A percentile compares a stretch with the other conserved stretches of the same genome.
These are phyloP conservation scores for Bombus waltoni DNA, from an alignment of 1,140 invertebrate genomes.

Conservation along the genomic window DNA sequence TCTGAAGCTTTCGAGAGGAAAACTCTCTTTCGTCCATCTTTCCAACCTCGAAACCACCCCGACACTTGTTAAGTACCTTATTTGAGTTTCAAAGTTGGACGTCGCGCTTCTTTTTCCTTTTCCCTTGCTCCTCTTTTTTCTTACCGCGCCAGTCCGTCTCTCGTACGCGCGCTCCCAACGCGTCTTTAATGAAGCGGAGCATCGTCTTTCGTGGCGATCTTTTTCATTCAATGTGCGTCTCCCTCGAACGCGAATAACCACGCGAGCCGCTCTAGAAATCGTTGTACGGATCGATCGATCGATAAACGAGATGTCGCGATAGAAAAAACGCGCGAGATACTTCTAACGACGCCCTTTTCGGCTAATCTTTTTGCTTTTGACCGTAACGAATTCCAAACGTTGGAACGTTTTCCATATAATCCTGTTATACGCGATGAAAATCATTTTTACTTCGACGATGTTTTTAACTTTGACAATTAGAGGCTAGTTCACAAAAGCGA, in stretches of 20 bases:
- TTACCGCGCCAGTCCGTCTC: neutral
- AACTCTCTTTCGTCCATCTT: conserved; percentile 45
- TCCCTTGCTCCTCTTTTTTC: neutral
- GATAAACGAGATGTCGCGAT: neutral
- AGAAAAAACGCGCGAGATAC: neutral
- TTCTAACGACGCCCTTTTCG: neutral
- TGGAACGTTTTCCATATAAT: too few relatives aligned
- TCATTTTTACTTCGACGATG: too few relatives aligned
- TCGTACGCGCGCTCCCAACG: neutral
- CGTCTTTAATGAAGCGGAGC: conserved; percentile 33
- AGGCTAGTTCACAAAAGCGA: neutral
- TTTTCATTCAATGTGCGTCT: neutral
- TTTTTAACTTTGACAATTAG: too few relatives aligned
- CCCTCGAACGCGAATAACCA: neutral
- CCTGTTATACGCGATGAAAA: too few relatives aligned
- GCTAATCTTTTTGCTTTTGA: too few relatives aligned
- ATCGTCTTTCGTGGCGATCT: neutral
- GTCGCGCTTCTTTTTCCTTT: conserved; percentile 20
- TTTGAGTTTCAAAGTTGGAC: conserved; percentile 62
- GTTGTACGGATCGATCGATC: neutral
- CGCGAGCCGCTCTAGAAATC: neutral
- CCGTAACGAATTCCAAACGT: too few relatives aligned
- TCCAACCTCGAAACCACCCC: conserved; percentile 48
- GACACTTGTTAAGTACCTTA: conserved; percentile 61
- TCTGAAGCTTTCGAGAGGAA: conserved; percentile 46